Conservation (phyloP, 1,140 invertebrate genomes). For the Drosophila carrolli region DNA sequence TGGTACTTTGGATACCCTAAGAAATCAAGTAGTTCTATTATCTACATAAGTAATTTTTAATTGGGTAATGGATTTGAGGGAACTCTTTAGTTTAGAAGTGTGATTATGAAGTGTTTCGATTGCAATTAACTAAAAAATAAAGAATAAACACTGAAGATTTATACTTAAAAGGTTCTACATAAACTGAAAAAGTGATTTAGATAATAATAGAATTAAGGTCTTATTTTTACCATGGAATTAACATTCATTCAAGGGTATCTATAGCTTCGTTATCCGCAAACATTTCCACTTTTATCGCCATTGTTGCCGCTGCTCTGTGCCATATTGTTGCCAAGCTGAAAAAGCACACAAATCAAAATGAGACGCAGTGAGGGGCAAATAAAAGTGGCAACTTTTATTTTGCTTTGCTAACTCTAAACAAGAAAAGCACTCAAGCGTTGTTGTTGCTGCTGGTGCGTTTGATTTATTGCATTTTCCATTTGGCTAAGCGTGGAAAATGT, state of each 20-base stretch:
- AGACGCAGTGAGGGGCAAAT: not conserved
- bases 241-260: slow-evolving; percentile 10
- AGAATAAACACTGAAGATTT: too few species aligned
- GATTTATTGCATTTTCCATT: slow-evolving; percentile 60
- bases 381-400: slow-evolving; percentile 44
- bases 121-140: too few species aligned
- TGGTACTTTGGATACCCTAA: not conserved
- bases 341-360: slow-evolving; percentile 31
- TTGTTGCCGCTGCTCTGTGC: slow-evolving; percentile 8
- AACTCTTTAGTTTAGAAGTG: not conserved
- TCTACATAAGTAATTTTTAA: not conserved
- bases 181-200: too few species aligned
- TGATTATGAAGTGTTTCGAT: too few species aligned
- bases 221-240: not conserved
- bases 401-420: slow-evolving; percentile 34
- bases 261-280: not conserved
- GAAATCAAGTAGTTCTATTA: not conserved
- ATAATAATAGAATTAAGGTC: too few species aligned
- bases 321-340: slow-evolving; percentile 52
- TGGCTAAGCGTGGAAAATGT: slow-evolving; percentile 59
- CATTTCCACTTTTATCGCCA: not conserved
- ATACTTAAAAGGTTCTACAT: not conserved
- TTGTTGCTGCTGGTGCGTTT: slow-evolving; percentile 39
- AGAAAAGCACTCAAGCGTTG: slow-evolving; percentile 36
- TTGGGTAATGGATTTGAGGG: not conserved